These are phyloP conservation scores for Phrynosoma platyrhinos DNA, from an alignment of 2,113 vertebrate species.

Conservation along the genomic window DNA sequence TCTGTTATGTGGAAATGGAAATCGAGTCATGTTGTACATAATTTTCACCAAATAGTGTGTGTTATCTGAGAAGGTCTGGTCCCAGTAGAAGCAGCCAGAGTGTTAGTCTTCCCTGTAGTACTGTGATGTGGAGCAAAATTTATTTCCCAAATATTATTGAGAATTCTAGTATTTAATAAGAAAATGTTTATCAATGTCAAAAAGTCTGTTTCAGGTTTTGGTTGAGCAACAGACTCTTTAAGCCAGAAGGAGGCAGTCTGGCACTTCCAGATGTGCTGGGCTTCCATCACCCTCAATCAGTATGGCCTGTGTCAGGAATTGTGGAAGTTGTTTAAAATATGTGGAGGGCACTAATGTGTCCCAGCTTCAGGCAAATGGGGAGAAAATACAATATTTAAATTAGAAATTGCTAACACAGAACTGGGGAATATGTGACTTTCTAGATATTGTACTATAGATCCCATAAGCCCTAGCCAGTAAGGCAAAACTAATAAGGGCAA, in stretches of 20 bases:
- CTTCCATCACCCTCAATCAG: too few relatives aligned
- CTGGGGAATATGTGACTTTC: too few relatives aligned
- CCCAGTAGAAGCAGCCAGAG: neutral
- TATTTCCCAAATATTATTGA: neutral
- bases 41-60: neutral
- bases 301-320: too few relatives aligned
- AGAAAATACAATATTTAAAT: neutral
- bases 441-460: neutral
- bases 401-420: neutral
- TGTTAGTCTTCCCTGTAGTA: neutral
- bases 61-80: neutral
- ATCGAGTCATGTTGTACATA: neutral
- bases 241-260: neutral
- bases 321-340: too few relatives aligned
- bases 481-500: neutral
- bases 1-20: neutral
- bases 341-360: too few relatives aligned
- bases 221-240: neutral
- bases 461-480: neutral
- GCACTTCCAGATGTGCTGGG: too few relatives aligned
- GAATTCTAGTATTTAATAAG: slow-evolving; percentile 1
- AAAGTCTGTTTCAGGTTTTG: neutral
- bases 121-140: neutral
- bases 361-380: neutral
- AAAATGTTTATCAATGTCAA: neutral